Conservation (phyloP, 2,113 vertebrate genomes). For the Dasyprocta punctata region DNA sequence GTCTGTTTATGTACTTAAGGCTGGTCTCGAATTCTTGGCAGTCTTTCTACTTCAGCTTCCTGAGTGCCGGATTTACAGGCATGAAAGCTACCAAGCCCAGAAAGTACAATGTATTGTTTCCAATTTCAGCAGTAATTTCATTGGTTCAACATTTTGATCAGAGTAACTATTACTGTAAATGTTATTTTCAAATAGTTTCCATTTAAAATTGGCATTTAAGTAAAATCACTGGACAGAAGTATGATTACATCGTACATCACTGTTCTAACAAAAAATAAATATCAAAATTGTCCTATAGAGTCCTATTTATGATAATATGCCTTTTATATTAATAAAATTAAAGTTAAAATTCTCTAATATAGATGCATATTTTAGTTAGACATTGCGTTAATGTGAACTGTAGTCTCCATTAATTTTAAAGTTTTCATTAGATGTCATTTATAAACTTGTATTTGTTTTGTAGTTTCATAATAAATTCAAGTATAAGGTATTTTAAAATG, state of each 20-base stretch:
- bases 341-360: not conserved
- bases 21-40: not conserved
- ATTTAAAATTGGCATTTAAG: not conserved
- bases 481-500: not conserved
- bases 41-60: not conserved
- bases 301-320: not conserved
- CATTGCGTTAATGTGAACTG: not conserved
- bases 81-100: not conserved
- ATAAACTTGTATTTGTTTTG: not conserved
- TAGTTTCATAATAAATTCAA: not conserved
- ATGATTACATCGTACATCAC: not conserved
- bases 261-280: not conserved
- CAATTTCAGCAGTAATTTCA: not conserved
- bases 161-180: not conserved
- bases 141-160: not conserved
- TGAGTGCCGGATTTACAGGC: not conserved
- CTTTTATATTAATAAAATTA: not conserved
- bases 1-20: not conserved
- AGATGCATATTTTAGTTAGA: not conserved
- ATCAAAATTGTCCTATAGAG: not conserved
- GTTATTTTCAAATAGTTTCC: not conserved
- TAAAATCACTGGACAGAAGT: not conserved
- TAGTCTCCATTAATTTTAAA: not conserved
- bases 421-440: not conserved
- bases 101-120: not conserved